Base-by-base conservation (phyloP, 2,113 vertebrate genomes). In the Uria aalge region DNA sequence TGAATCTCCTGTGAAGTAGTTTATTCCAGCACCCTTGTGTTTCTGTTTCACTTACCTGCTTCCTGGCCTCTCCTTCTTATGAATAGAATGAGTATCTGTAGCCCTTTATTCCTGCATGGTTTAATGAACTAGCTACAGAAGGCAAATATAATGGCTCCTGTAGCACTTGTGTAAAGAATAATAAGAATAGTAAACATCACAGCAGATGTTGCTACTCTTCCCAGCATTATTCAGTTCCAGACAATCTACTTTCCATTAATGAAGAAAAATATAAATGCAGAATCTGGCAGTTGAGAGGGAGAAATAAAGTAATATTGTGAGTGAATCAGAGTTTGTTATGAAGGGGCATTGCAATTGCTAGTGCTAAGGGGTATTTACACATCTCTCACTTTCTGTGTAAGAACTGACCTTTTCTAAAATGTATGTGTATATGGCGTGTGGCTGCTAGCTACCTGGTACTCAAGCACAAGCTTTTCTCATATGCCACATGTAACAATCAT, bases 201-300 rank as follows among this genome's bases (percentile, higher is more conserved):
- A 90, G 91, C 79, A 90, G 85, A 85, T 92, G 85, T 86, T 92
- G 62, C 75, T 84, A 47, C 26, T 69, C 47, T 94, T 95, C 79
- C 55, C 57, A 91, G 59, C 40, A 38, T 93, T 85, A 92, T 87
- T 94, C 92, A 55, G 21, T 85, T 90, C 50, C 73, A 84, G 91
- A 87, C 59, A 92, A 88, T 89, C 81, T 92, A 75, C 73, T 85
- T 95, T 21, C n/a, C 41, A 43, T 96, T 88, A 88, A 92, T 71
- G 73, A 92, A 87, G 53, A 82, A 92, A 96, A 95, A 90, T 72
- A 86, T 34, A 68, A 94, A 79, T 62, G 50, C 50, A 71, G 67
- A 88, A 79, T 86, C 47, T 94, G 71, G 30, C 81, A 88, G 30
- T 53, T 45, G 38, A 68, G 91, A 92, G 47, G 36, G 23, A 52